phyloP scores from a whole-genome alignment of 2,888 invertebrate genomes.

The Adelognathus sp. region DNA sequence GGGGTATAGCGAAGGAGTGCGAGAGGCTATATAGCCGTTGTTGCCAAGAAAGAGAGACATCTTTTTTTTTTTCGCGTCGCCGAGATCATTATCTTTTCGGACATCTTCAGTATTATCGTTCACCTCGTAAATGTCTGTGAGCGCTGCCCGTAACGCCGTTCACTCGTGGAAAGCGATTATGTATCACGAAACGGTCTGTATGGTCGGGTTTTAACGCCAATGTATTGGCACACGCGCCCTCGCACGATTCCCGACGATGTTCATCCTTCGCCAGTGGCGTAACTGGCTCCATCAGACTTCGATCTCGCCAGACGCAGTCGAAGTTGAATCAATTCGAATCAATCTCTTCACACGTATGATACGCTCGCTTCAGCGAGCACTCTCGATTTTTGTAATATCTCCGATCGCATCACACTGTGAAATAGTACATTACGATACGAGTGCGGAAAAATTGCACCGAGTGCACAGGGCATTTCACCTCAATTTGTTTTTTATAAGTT shows the following conservation, averaged over 20 bases:
- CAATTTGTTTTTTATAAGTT: too few relatives aligned
- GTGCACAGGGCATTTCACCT: too few relatives aligned
- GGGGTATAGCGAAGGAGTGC: conserved; percentile 2
- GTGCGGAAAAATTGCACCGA: too few relatives aligned
- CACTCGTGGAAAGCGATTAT: conserved; percentile 59
- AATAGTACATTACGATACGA: too few relatives aligned
- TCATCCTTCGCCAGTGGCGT: conserved; percentile 27
- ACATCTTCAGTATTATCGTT: conserved; percentile 63
- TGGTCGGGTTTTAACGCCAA: conserved; percentile 50
- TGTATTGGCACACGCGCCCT: conserved; percentile 44
- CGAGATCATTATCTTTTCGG: conserved; percentile 65
- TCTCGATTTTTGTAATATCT: conserved; percentile 9
- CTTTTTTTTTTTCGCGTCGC: conserved; percentile 61
- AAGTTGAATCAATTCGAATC: conserved; percentile 48
- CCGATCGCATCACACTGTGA: too few relatives aligned
- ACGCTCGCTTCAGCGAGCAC: background rate
- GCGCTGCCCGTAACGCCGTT: conserved; percentile 46
- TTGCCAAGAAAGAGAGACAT: conserved; percentile 63
- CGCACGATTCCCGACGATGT: background rate
- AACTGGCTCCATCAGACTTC: conserved; percentile 36
- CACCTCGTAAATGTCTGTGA: conserved; percentile 58
- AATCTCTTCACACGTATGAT: background rate
- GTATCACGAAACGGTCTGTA: conserved; percentile 56
- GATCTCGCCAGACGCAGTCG: conserved; percentile 15
- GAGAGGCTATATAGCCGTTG: conserved; percentile 34